phyloP scores from a whole-genome alignment of 2,888 invertebrate species.

The Drosophila melanocephala region DNA sequence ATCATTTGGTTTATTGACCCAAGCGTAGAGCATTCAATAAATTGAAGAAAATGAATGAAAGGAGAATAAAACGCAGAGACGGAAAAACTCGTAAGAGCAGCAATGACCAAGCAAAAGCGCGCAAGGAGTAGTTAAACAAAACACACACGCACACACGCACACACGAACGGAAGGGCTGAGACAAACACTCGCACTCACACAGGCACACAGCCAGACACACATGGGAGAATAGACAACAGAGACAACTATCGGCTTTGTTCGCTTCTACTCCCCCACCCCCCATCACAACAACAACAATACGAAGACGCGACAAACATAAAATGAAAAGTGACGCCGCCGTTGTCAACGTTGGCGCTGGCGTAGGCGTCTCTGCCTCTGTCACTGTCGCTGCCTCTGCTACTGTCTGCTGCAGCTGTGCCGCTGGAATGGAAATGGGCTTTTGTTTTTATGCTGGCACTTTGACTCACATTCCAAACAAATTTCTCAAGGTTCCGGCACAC shows the following conservation, averaged over 20 bases:
- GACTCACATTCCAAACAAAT: slow-evolving; percentile 50
- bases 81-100: slow-evolving; percentile 28
- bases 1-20: slow-evolving; percentile 74
- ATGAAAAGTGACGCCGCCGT: slow-evolving; percentile 61
- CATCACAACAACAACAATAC: neutral
- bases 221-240: slow-evolving; percentile 31
- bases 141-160: slow-evolving; percentile 9
- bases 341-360: slow-evolving; percentile 54
- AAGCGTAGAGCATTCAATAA: slow-evolving; percentile 67
- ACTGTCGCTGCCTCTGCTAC: slow-evolving; percentile 20
- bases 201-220: slow-evolving; percentile 34
- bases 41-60: slow-evolving; percentile 69
- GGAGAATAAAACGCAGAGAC: slow-evolving; percentile 38
- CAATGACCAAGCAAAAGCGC: slow-evolving; percentile 54
- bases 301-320: slow-evolving; percentile 50
- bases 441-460: slow-evolving; percentile 55
- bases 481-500: slow-evolving; percentile 61
- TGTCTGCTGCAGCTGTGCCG: slow-evolving; percentile 32
- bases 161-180: slow-evolving; percentile 7
- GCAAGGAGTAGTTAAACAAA: slow-evolving; percentile 43
- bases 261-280: slow-evolving; percentile 1
- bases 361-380: slow-evolving; percentile 35
- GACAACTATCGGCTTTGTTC: slow-evolving; percentile 46
- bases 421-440: slow-evolving; percentile 62
- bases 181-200: slow-evolving; percentile 13